Evolutionary conservation across 2,113 vertebrate genomes (phyloP).

Genomic region (Malurus elegans): DNA sequence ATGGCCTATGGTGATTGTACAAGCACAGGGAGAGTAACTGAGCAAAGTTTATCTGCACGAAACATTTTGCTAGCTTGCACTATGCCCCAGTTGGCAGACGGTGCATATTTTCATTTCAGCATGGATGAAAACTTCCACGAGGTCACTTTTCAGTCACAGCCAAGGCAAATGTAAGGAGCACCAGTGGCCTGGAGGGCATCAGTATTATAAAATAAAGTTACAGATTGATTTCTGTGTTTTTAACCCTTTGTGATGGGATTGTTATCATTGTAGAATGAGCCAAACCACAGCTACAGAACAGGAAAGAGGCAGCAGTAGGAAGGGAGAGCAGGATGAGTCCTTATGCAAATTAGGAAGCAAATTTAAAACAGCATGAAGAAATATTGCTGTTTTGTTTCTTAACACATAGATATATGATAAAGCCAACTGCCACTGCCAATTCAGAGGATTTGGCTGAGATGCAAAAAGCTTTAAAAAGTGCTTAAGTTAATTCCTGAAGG

Average conservation of each 20-base stretch:
- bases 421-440: background rate
- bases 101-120: background rate
- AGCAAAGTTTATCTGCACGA: background rate
- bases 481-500: background rate
- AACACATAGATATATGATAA: background rate
- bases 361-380: background rate
- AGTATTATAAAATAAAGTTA: background rate
- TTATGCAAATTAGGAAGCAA: background rate
- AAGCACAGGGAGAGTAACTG: background rate
- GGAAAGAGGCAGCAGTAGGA: background rate
- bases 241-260: background rate
- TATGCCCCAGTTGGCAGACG: background rate
- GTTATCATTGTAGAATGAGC: constrained; percentile 67
- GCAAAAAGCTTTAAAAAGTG: background rate
- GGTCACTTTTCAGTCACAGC: background rate
- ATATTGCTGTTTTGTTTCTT: background rate
- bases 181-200: background rate
- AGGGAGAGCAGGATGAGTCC: background rate
- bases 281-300: constrained; percentile 62
- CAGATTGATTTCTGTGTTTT: background rate
- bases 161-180: background rate
- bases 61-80: background rate
- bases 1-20: constrained; percentile 5
- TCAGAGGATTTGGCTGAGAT: background rate
- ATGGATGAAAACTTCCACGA: rapidly evolving